phyloP scores from a whole-genome alignment of 2,797 vertebrate species.

The Etheostoma perlongum region DNA sequence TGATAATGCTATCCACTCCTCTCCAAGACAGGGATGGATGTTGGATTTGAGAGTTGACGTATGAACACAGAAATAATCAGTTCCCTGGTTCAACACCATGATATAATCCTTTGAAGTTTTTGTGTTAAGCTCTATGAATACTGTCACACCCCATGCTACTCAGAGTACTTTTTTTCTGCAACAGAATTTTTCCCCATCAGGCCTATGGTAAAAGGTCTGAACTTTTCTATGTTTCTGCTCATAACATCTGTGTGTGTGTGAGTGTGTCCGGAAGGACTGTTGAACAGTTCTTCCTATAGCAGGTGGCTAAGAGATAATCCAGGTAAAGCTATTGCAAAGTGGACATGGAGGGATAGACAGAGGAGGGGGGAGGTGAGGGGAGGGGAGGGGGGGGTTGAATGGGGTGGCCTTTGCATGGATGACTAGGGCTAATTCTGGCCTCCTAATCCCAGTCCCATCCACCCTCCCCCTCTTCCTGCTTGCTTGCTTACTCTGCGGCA shows the following conservation, averaged over 20 bases:
- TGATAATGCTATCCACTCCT: slow-evolving; percentile 59
- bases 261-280: slow-evolving; percentile 48
- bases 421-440: slow-evolving; percentile 89
- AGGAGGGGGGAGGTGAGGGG: slow-evolving; percentile 52
- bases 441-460: slow-evolving; percentile 84
- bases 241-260: not conserved
- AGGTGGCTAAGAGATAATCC: slow-evolving; percentile 91
- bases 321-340: slow-evolving; percentile 90
- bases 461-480: slow-evolving; percentile 73
- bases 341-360: slow-evolving; percentile 69
- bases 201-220: slow-evolving; percentile 44
- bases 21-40: slow-evolving; percentile 33
- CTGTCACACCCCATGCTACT: slow-evolving; percentile 2
- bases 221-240: not conserved
- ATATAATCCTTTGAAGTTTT: slow-evolving; percentile 49
- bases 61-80: slow-evolving; percentile 52
- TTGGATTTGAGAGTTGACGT: slow-evolving; percentile 58
- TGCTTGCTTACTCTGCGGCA: slow-evolving; percentile 58
- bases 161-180: slow-evolving; percentile 28
- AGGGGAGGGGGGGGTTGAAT: slow-evolving; percentile 55
- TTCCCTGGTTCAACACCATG: slow-evolving; percentile 38
- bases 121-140: slow-evolving; percentile 17
- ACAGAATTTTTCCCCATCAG: slow-evolving; percentile 4
- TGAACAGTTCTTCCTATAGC: slow-evolving; percentile 75
- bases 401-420: slow-evolving; percentile 77